Conservation (phyloP, 2,888 invertebrate genomes). For the Xylota segnis region DNA sequence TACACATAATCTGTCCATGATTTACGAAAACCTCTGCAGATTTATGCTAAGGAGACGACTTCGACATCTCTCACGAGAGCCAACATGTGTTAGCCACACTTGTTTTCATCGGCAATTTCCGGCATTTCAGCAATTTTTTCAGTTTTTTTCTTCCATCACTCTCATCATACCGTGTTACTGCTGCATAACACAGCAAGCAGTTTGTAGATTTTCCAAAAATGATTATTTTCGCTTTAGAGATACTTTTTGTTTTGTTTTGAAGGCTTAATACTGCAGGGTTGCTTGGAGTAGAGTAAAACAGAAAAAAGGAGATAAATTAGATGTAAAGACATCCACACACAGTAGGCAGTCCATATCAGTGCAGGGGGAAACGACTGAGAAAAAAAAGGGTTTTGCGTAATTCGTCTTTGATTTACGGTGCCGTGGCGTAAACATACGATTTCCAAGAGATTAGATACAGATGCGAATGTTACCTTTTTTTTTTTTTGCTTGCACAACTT, state of each 20-base stretch:
- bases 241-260: neutral
- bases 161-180: neutral
- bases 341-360: neutral
- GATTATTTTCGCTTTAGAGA: slow-evolving; percentile 29
- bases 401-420: slow-evolving; percentile 37
- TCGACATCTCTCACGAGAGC: neutral
- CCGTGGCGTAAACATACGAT: neutral
- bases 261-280: neutral
- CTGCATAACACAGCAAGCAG: neutral
- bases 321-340: slow-evolving; percentile 2
- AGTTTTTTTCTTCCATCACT: slow-evolving; percentile 19
- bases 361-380: neutral
- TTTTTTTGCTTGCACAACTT: neutral
- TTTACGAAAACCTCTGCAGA: neutral
- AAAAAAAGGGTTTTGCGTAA: slow-evolving; percentile 36
- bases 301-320: slow-evolving; percentile 5
- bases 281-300: neutral
- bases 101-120: slow-evolving; percentile 25
- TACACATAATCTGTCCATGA: neutral
- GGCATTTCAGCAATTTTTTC: slow-evolving; percentile 43
- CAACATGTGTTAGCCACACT: slow-evolving; percentile 41
- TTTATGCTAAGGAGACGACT: neutral
- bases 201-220: slow-evolving; percentile 46
- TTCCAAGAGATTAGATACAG: slow-evolving; percentile 32
- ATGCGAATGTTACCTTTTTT: slow-evolving; percentile 1